Conservation (phyloP, 2,113 vertebrate genomes). For the Lophura nycthemera region DNA sequence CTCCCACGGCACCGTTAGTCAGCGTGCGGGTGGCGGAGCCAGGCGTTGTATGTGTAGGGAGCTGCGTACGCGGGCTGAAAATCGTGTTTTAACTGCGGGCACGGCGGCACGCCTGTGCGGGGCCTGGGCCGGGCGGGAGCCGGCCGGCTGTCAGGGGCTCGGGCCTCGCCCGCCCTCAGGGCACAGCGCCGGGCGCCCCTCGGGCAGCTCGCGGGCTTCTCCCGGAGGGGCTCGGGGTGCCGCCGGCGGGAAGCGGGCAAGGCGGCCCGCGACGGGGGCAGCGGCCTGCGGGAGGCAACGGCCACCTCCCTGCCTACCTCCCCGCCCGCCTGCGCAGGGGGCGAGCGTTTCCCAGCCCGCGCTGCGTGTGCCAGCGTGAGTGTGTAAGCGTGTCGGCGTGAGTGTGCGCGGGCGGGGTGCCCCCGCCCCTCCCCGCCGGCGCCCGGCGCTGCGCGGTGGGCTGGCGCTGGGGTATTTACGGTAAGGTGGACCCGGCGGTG, state of each 20-base stretch:
- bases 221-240: neutral
- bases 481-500: conserved; percentile 53
- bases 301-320: no score
- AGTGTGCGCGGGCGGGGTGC: neutral
- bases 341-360: neutral
- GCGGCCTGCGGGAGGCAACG: no score
- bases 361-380: neutral
- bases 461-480: conserved; percentile 57
- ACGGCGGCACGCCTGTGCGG: neutral
- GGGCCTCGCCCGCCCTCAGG: neutral
- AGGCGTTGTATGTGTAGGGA: neutral
- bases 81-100: neutral
- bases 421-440: conserved; percentile 43
- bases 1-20: conserved; percentile 45
- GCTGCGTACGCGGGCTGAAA: neutral
- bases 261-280: neutral
- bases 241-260: no score
- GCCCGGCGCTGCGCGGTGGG: conserved; percentile 45
- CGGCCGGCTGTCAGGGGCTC: neutral
- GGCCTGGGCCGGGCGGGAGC: neutral
- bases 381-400: neutral
- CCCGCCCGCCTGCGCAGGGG: neutral
- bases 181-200: neutral
- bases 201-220: neutral
- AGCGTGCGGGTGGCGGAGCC: neutral